Conservation (phyloP, 2,113 vertebrate species). For the Nibea coibor region DNA sequence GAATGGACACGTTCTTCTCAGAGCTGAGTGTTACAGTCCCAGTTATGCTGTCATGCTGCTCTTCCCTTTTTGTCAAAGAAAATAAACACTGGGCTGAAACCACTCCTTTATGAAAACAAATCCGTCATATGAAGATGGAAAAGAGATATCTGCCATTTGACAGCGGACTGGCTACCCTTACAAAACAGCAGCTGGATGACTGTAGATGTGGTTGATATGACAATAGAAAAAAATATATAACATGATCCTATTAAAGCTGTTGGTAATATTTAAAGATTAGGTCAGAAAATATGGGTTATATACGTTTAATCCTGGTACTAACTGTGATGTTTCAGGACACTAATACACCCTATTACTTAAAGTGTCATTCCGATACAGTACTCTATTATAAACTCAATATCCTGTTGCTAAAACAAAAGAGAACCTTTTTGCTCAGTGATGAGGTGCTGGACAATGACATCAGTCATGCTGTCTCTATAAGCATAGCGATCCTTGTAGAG, state of each 20-base stretch:
- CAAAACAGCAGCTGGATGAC: background rate
- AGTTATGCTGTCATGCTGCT: background rate
- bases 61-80: background rate
- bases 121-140: background rate
- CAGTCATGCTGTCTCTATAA: constrained; percentile 97
- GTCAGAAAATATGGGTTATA: constrained; percentile 12
- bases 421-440: constrained; percentile 94
- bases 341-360: constrained; percentile 7
- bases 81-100: constrained; percentile 3
- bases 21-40: background rate
- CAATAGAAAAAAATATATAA: background rate
- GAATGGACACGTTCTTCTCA: background rate
- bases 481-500: constrained; percentile 97
- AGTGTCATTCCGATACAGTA: background rate
- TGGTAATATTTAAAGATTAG: background rate
- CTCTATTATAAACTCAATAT: background rate
- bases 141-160: constrained; percentile 3
- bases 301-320: background rate
- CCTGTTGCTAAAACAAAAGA: constrained; percentile 1
- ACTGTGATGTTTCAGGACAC: background rate
- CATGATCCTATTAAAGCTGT: background rate
- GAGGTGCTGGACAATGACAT: constrained; percentile 97
- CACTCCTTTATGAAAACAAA: constrained; percentile 3
- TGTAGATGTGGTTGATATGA: background rate
- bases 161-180: background rate